Base-by-base conservation (phyloP, 2,888 invertebrate species). In the Erebia epiphron region DNA sequence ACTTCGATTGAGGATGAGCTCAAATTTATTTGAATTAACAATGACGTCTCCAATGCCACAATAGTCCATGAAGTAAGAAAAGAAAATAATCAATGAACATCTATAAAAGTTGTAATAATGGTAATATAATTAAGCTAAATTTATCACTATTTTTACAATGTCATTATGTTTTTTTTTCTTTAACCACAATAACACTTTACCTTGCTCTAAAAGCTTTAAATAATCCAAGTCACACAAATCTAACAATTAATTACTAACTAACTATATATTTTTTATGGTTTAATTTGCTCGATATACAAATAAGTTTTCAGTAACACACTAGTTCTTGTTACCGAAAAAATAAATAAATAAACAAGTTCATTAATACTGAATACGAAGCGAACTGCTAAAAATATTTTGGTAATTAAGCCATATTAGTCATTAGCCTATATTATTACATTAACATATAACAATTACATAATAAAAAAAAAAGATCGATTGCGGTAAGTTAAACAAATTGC, bases 91-190 rank as follows among this genome's bases (percentile, higher is more conserved):
- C 86, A 91, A 90, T 90, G 93, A 93, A 93, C 93, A 92, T 93
- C 93, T 93, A 93, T 92, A 93, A 93, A 93, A 93, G 91, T 93
- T 90, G 91, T 91, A 92, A 92, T 92, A 92, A 92, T 91, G 87
- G 89, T 91, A 67, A 91, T 91, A 91, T 91, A 92, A 91, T 92
- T 93, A 93, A 91, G 91, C 93, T 93, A 93, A 90, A 86, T 88
- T 92, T 92, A 92, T 89, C 87, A 92, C 92, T 93, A 93, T 92
- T 92, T 92, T 87, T 93, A 93, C 93, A 93, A 92, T 92, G 93
- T 92, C 93, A 93, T 92, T 90, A 92, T 93, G 92, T 92, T 90
- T 89, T 81, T 75, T 76, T 74, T 70, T 86, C 91, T 90, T 92
- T 90, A 90, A 91, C 90, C 92, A 93, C 93, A 92, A 92, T 87